These are phyloP conservation scores for Limnodromus scolopaceus DNA, from an alignment of 2,797 vertebrate genomes.

Conservation along the genomic window DNA sequence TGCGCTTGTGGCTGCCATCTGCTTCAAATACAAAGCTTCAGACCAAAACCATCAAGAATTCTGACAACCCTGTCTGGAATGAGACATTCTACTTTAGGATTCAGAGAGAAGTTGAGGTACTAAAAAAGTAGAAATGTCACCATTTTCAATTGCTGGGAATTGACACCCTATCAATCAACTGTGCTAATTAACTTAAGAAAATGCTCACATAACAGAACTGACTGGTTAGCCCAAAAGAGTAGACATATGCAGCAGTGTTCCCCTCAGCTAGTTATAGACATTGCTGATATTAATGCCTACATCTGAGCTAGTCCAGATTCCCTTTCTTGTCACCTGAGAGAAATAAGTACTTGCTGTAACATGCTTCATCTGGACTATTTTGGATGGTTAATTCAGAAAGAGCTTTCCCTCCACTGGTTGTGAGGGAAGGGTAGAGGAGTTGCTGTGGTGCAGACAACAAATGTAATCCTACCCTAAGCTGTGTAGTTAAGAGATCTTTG, in stretches of 20 bases:
- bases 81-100: conserved; percentile 86
- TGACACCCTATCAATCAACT: neutral
- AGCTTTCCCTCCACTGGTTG: neutral
- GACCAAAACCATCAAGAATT: conserved; percentile 80
- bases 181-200: neutral
- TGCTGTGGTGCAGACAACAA: neutral
- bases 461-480: neutral
- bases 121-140: neutral
- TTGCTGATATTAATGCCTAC: neutral
- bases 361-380: neutral
- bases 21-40: conserved; percentile 74
- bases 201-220: neutral
- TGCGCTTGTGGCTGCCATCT: conserved; percentile 84
- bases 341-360: neutral
- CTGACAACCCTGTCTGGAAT: conserved; percentile 83
- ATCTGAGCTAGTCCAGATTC: neutral
- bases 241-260: neutral
- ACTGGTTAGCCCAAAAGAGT: neutral
- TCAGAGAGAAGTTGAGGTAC: conserved; percentile 83
- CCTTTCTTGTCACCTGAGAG: neutral
- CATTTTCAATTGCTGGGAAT: neutral
- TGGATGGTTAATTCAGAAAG: neutral
- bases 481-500: neutral
- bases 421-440: neutral
- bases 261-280: neutral